Base-by-base conservation (phyloP, 2,113 vertebrate species). In the Aphelocoma coerulescens region DNA sequence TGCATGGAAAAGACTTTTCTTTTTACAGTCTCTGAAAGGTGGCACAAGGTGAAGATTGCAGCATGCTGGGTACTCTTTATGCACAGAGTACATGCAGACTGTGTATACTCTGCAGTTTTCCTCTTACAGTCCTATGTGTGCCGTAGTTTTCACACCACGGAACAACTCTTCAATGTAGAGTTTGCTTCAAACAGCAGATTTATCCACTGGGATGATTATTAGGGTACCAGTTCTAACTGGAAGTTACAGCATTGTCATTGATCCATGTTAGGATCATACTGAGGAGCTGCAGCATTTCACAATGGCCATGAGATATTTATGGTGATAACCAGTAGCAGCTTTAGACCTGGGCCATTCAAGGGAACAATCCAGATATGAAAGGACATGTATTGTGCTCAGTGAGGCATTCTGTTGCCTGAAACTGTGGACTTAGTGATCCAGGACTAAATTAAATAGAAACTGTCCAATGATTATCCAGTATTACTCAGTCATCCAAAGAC, bases 361-460 rank as follows among this genome's bases (percentile, higher is more conserved):
- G 49, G 39, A 73, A 41, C 72, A 76, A 66, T 51, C 46, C 85
- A 46, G 33, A 33, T 83, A n/a, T 72, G 68, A 68, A 87, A 93
- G 63, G 41, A 46, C 26, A 7, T 7, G 21, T 48, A 39, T 30
- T 2, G 6, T 88, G 76, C 75, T 75, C 92, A 80, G 65, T 55
- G 27, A 46, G 37, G 54, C 37, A 37, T 71, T 88, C 62, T 93
- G 71, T 46, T 85, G 71, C 26, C 65, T 84, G 65, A 62, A 83
- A 85, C 17, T 49, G 33, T 84, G 51, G 54, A 57, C 76, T 85
- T 59, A 63, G 78, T 86, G 72, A 87, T 68, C 77, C 46, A 79
- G 49, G 79, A 61, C 66, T 93, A 90, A 95, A 95, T 83, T 52
- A 81, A 95, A 71, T 58, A 93, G 76, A 80, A 93, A 59, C 55